Evolutionary conservation across 2,888 invertebrate genomes (phyloP).

Genomic region (Aphrophora alni): DNA sequence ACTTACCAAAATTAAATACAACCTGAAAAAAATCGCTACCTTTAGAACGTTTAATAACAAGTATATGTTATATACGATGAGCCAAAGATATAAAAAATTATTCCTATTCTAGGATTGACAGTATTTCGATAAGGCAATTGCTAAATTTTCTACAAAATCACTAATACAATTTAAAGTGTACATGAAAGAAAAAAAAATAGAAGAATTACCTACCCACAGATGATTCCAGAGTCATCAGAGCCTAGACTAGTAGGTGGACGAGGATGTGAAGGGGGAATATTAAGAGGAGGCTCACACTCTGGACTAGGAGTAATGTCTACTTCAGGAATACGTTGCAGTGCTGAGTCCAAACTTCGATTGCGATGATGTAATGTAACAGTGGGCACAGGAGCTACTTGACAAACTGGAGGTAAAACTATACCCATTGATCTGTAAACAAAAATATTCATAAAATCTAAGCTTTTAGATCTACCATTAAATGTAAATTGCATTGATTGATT

Average conservation of each 20-base stretch:
- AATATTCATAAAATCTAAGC: too few relatives aligned
- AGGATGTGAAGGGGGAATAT: conserved; percentile 55
- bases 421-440: conserved; percentile 66
- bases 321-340: conserved; percentile 87
- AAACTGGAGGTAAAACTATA: conserved; percentile 66
- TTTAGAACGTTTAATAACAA: too few relatives aligned
- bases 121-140: too few relatives aligned
- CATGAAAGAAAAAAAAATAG: too few relatives aligned
- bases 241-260: conserved; percentile 64
- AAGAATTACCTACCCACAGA: conserved; percentile 62
- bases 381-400: conserved; percentile 61
- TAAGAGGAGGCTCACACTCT: conserved; percentile 60
- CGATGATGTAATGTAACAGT: conserved; percentile 77
- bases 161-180: too few relatives aligned
- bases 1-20: too few relatives aligned
- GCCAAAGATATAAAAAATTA: too few relatives aligned
- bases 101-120: too few relatives aligned
- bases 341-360: conserved; percentile 89
- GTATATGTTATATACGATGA: too few relatives aligned
- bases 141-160: too few relatives aligned
- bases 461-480: not conserved
- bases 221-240: conserved; percentile 82
- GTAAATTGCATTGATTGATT: not conserved
- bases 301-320: conserved; percentile 74
- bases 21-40: too few relatives aligned